Percentiles rank a stretch among this genome's conserved stretches.
phyloP scores from a whole-genome alignment of 2,888 invertebrate species.

The Halocaridina rubra region DNA sequence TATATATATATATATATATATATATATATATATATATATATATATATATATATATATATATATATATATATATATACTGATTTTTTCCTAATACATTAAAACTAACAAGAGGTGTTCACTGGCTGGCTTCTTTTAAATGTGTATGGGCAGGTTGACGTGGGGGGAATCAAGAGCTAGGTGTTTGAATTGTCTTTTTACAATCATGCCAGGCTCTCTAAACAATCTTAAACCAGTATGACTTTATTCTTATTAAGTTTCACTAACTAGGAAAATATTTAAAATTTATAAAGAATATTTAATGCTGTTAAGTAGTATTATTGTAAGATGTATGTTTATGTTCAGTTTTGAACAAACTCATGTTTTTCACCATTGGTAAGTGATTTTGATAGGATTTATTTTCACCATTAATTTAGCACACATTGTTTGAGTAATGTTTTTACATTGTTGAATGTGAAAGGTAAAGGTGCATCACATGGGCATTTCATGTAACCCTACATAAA shows the following conservation, averaged over 20 bases:
- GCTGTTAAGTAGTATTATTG: conserved; percentile 16
- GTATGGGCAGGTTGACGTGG: too few relatives aligned
- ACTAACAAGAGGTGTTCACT: too few relatives aligned
- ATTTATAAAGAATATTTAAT: conserved; percentile 5
- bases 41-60: too few relatives aligned
- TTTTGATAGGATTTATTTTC: conserved; percentile 16
- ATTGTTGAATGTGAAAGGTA: conserved; percentile 21
- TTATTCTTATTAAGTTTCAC: conserved; percentile 3
- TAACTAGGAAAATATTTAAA: conserved; percentile 1
- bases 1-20: too few relatives aligned
- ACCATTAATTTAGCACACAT: conserved; percentile 29
- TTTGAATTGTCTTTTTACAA: neutral
- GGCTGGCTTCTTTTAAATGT: too few relatives aligned
- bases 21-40: too few relatives aligned
- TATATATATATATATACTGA: too few relatives aligned
- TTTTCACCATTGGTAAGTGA: conserved; percentile 9
- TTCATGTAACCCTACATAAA: conserved; percentile 22
- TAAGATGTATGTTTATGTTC: conserved; percentile 2
- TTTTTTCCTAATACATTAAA: too few relatives aligned
- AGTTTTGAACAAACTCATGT: conserved; percentile 12
- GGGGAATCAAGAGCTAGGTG: neutral
- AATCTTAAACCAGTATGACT: neutral
- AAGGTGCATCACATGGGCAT: conserved; percentile 37
- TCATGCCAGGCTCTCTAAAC: conserved; percentile 7
- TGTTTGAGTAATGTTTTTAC: conserved; percentile 15